Evolutionary conservation across 2,888 invertebrate genomes (phyloP), one percentile per base, ranked within the genome.

Genomic region (Drosophila prolongata): DNA sequence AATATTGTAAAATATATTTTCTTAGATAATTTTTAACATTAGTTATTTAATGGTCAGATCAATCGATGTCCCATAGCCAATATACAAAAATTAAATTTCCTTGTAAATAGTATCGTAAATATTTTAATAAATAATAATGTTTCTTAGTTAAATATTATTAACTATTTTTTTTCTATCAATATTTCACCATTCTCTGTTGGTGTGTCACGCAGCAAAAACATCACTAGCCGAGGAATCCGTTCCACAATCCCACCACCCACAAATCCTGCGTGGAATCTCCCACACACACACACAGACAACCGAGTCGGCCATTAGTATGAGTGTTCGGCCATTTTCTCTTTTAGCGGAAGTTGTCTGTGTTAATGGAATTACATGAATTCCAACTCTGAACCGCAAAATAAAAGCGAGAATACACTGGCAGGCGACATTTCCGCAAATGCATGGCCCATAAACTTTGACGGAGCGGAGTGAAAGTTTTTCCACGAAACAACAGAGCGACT

Each of bases 291-390:
- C 47, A 40, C 57, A 57, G 50, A 47, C 65, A 66, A 73, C 66
- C 73, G 69, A 60, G 59, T 68, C 66, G 82, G 67, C 78, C 86
- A 78, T 82, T 86, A 87, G 69, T 59, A 44, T 44, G 68, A 55
- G 59, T 69, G 49, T 57, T 75, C 81, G 76, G 72, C 77, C 84
- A 86, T 87, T 83, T 84, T 72, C 80, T 75, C 74, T 47, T 78
- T 68, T 64, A 79, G 70, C 83, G 87, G 87, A 83, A 84, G 83
- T 84, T 83, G 84, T 79, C 84, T 81, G 85, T 84, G 84, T 83
- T 83, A 83, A 83, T 83, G 85, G 87, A 87, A 83, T 83, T 83
- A 83, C 87, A 83, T 78, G 83, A 87, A 87, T 84, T 83, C 87
- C 79, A 87, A 81, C 87, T 80, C 81, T 76, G 76, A 81, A 77